Base-by-base conservation (phyloP, 2,797 vertebrate genomes). In the Scolopax rusticola region DNA sequence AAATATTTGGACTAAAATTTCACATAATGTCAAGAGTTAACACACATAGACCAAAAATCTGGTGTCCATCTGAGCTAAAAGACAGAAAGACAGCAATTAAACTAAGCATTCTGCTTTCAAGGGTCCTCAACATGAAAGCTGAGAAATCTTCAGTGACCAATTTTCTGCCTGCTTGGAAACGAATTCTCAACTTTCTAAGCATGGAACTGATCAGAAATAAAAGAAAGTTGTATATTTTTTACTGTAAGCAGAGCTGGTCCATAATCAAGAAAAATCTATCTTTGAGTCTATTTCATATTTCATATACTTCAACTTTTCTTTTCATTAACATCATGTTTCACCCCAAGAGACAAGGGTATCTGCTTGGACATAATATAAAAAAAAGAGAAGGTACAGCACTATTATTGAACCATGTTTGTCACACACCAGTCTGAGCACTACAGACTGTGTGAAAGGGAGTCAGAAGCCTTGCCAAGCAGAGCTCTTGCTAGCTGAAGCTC, bases 81-180 rank as follows among this genome's bases (percentile, higher is more conserved):
- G 59, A 54, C 74, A 93, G 38, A 80, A 40, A 83, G 14, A 20
- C 0, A 89, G 36, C 95, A 92, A 40, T 43, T 2, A 93, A 84
- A 71, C 8, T 36, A 60, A 84, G 5, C 36, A 88, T 74, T 77
- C 16, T 32, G 19, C 15, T 92, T 85, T 89, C 76, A 94, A 87
- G 59, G 23, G 15, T 32, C 71, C 78, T 96, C 28, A 86, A 33
- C 61, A 56, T 19, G 56, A 88, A 97, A 93, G 32, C 7, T 74
- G 30, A 87, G 28, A 79, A 80, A 79, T 47, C 12, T 77, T 89
- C 33, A 91, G 36, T 25, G 53, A 86, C 33, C 40, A 96, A 96
- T 94, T 70, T 95, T 57, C 45, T 97, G 60, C n/a, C 32, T 81
- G n/a, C 45, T 85, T 95, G 25, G 57, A 96, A 96, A 78, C 41